Evolutionary conservation across 2,888 invertebrate species (phyloP), one percentile per base, ranked within the genome.

Genomic region (Idaea straminata): DNA sequence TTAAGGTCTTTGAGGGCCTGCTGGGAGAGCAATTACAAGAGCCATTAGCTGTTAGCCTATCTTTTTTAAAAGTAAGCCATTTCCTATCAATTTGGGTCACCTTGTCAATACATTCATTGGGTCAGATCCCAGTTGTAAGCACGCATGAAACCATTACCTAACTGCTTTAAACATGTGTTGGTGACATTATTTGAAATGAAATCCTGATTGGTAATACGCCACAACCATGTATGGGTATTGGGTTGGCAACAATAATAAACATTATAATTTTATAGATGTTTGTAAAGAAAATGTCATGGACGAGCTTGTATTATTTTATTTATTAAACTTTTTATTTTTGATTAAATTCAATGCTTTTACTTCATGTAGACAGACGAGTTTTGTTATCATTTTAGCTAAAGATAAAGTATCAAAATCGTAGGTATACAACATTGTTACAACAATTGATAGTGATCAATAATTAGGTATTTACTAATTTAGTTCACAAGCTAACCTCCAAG

Each of bases 61-160:
- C 58, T 47, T 61, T 65, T 61, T 69, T 76, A 73, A 71, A 68
- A 79, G 25, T 25, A 3, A 25, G 25, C 25, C 25, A 25, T 83
- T 82, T 83, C 84, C 84, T 80, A 78, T 84, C 72, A 78, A 88
- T 84, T 83, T 77, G 72, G 79, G 80, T 84, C 86, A 85, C 81
- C 81, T 83, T 80, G 77, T 74, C 74, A 70, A 61, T 35, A 16
- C 47, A 10, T 10, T 10, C 47, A 47, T 47, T 47, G 13, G 47
- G 47, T 47, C 47, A 47, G 47, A 13, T 47, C 47, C 10, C 10
- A 47, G 47, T 47, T 47, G 47, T 13, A 47, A 7, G 47, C 2
- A 7, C 10, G 10, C 6, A 7, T n/a, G n/a, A n/a, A n/a, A n/a
- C n/a, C n/a, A 47, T 13, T 10, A 47, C 47, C 10, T 13, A 7